phyloP scores from a whole-genome alignment of 2,797 vertebrate genomes.

The Parauchenoglanis punctatus region DNA sequence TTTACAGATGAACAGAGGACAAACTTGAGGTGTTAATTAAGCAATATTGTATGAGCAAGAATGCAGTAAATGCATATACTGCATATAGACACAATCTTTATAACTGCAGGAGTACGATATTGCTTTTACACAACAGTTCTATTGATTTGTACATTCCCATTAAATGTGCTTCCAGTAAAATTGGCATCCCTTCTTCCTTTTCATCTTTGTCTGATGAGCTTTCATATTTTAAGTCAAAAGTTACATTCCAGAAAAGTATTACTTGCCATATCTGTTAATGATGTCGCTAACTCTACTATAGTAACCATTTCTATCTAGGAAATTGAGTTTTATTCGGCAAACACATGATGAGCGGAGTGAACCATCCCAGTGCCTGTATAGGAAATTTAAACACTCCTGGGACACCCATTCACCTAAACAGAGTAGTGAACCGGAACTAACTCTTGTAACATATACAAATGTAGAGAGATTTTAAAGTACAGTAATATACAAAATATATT shows the following conservation, averaged over 20 bases:
- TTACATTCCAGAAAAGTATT: neutral
- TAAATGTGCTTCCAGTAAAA: neutral
- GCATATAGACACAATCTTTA: neutral
- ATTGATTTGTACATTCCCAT: neutral
- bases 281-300: neutral
- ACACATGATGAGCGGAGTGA: no score
- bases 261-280: neutral
- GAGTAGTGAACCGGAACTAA: no score
- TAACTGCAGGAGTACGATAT: neutral
- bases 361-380: neutral
- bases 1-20: neutral
- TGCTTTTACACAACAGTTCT: neutral
- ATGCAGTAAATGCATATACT: neutral
- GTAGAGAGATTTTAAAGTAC: no score
- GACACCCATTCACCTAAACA: no score
- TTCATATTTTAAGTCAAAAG: neutral
- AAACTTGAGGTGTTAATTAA: neutral
- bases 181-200: neutral
- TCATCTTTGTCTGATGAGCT: no score
- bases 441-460: no score
- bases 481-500: no score
- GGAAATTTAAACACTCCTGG: neutral
- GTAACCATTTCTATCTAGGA: neutral
- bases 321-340: no score
- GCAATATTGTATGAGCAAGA: neutral